Evolutionary conservation across 2,113 vertebrate species (phyloP), one percentile per base, ranked within the genome.

Genomic region (Poecilia latipinna): DNA sequence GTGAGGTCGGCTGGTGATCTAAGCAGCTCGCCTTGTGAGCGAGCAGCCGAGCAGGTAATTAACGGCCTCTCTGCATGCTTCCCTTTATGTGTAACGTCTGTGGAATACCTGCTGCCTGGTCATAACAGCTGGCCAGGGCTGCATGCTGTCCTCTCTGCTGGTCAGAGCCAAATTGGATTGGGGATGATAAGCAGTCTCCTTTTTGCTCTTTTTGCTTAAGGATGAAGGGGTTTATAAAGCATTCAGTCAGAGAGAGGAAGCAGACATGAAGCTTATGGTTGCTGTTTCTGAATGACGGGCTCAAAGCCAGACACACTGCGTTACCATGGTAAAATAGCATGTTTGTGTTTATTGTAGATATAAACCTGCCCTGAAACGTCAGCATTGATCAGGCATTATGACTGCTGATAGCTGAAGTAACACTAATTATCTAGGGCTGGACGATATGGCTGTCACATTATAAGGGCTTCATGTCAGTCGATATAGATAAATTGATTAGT

Each of bases 31-130:
- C 80, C 62, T 70, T 76, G 64, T 61, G 44, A 75, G 57, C 73
- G 70, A 60, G 39, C 32, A 2, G 54, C 80, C 74, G 67, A 73
- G 44, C 63, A 17, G 65, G 77, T 77, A 72, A 83, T 83, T 75
- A 85, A 71, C 5, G 24, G 28, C 33, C 33, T 79, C 61, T 60
- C 68, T 39, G 39, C 74, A 62, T 67, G 24, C 70, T 85, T 71
- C 77, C 70, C 37, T 48, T 29, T 31, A 48, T 67, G 66, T 51
- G 57, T n/a, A 57, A 62, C 48, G 65, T 68, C 72, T 66, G 67
- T 75, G 33, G 51, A 57, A 73, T 82, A 67, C 74, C 79, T 74
- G 32, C 71, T 42, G 51, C 61, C 8, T 64, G n/a, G 68, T 74
- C 37, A 44, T 37, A 76, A 74, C 31, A 12, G 12, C 33, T 32